Evolutionary conservation across 2,888 invertebrate species (phyloP), one percentile per base, ranked within the genome.

Genomic region (Nudaria mundana): DNA sequence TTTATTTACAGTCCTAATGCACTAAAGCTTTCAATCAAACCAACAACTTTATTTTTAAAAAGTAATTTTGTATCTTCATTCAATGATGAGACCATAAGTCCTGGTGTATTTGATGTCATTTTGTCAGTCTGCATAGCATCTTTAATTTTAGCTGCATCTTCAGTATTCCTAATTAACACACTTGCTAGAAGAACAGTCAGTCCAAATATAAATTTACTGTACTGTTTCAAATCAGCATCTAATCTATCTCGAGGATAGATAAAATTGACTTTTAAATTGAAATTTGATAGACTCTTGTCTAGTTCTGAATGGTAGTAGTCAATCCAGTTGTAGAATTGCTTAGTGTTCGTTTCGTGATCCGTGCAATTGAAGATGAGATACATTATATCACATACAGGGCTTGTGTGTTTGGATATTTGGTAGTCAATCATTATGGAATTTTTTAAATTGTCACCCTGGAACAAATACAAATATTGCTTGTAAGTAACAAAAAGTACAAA

Each of bases 341-440:
- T 37, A 0, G 20, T 28, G 12, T 72, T 61, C 1, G 53, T 57
- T 5, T 52, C 55, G 14, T 76, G 48, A 28, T 71, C 59, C 0
- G 71, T 69, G 22, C 72, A 67, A 37, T 63, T 69, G 20, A 55
- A 52, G 11, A 55, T 56, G 39, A 46, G 53, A 48, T 66, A 73
- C 6, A 68, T 52, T 7, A 76, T 11, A 14, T 76, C 76, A 3
- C 37, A 37, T 0, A 48, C 69, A 7, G 76, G 76, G 13, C 48
- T 70, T 3, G 49, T 50, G 35, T 56, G 56, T 32, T 33, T 65
- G 0, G 65, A 53, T 8, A 64, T 1, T 43, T 77, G 76, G 37
- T 73, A 76, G 48, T 76, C 76, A 3, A 76, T 66, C 44, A 76
- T 54, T 0, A 74, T 49, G 8, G 63, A 63, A 5, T 67, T 48